phyloP scores from a whole-genome alignment of 2,888 invertebrate genomes.

The Hybos culiciformis region DNA sequence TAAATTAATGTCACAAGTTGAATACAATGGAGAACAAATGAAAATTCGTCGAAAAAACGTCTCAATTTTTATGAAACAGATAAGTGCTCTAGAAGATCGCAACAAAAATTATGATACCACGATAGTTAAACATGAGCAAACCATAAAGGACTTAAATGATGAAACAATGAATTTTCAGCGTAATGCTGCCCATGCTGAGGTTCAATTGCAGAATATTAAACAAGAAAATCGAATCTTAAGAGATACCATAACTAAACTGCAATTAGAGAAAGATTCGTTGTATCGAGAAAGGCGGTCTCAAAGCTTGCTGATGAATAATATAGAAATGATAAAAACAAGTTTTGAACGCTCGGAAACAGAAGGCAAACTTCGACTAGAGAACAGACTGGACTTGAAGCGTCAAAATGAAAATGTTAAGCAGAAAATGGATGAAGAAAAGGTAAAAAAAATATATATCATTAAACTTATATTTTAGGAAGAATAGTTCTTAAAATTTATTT shows the following conservation, averaged over 20 bases:
- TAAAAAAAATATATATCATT: too few species aligned
- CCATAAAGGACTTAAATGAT: constrained; percentile 62
- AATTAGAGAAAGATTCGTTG: constrained; percentile 67
- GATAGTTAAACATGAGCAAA: constrained; percentile 76
- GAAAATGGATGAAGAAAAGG: constrained; percentile 57
- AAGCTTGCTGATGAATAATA: constrained; percentile 62
- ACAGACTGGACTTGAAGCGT: constrained; percentile 62
- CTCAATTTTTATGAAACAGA: constrained; percentile 74
- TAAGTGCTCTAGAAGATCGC: constrained; percentile 70
- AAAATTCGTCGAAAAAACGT: constrained; percentile 60
- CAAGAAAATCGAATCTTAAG: constrained; percentile 65
- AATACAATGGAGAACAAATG: constrained; percentile 71
- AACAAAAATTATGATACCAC: constrained; percentile 67
- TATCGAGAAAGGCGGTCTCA: constrained; percentile 68
- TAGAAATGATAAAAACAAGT: constrained; percentile 80
- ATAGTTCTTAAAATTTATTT: background rate
- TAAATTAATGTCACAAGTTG: constrained; percentile 65
- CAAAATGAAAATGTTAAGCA: too few species aligned
- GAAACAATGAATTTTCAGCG: constrained; percentile 61
- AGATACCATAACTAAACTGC: constrained; percentile 60
- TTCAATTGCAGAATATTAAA: constrained; percentile 56
- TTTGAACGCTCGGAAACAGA: constrained; percentile 75
- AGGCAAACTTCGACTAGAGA: constrained; percentile 57
- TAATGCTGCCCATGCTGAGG: constrained; percentile 60
- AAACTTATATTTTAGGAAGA: too few species aligned